Evolutionary conservation across 2,797 vertebrate genomes (phyloP), one percentile per base, ranked within the genome.

Genomic region (Octomys mimax): DNA sequence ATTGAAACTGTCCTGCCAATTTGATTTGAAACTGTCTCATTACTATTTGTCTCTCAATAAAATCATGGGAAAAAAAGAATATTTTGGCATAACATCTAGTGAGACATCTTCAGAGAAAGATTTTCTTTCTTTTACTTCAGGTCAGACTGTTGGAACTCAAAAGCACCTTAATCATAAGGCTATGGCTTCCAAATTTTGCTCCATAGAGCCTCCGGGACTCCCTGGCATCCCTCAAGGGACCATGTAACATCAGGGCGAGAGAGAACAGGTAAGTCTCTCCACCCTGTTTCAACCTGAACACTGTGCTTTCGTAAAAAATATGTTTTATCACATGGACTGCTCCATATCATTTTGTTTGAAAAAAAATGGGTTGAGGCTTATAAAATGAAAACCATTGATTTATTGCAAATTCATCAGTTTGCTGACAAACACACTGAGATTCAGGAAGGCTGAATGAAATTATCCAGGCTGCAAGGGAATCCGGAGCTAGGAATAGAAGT

Each of bases 161-260:
- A 89, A 42, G 14, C 8, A 57, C 21, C 42, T 84, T 54, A 39
- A 75, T 80, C 9, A 39, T 54, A n/a, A 11, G 73, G 24, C 21
- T 31, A 9, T 52, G 22, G 11, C n/a, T 92, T 80, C 64, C 24
- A 73, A 26, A 46, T 2, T 61, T 36, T 73, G 39, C 62, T 33
- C 71, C 87, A 36, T 7, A 89, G 73, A 31, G 68, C n/a, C 5
- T 46, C 28, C 6, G 28, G 31, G 49, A 9, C 2, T 13, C 19
- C 28, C 2, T 0, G 3, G 12, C 4, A 6, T 57, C 8, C 26
- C 31, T 61, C 54, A 12, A 39, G 31, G 21, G 5, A 0, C 3
- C 8, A 22, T 82, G 18, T 18, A 64, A 33, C 5, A 6, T 42
- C 7, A 0, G 42, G 16, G 31, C 0, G 2, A 49, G 26, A 31